Evolutionary conservation across 2,797 vertebrate genomes (phyloP).

Genomic region (Poeciliopsis presidionis): DNA sequence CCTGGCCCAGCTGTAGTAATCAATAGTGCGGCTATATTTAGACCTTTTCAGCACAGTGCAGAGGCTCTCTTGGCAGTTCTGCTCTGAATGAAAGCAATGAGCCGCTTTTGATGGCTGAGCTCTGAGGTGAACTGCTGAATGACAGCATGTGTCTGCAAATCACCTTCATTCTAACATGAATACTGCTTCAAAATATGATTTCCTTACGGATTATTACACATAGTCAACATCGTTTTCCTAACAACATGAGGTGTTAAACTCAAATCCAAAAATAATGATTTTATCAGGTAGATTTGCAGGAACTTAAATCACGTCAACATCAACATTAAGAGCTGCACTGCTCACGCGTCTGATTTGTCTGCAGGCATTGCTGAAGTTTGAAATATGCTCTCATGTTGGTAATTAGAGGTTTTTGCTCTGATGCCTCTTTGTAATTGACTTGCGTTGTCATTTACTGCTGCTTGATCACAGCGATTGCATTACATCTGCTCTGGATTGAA

Average conservation of each 20-base stretch:
- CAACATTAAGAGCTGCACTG: background rate
- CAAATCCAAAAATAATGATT: too few species aligned
- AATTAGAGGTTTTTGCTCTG: background rate
- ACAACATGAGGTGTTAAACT: background rate
- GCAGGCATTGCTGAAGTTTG: background rate
- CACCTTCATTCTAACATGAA: background rate
- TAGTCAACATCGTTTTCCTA: background rate
- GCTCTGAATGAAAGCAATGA: slow-evolving; percentile 19
- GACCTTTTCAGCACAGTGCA: slow-evolving; percentile 46
- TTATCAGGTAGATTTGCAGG: background rate
- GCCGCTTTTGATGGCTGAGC: slow-evolving; percentile 14
- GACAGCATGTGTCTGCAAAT: background rate
- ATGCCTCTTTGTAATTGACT: background rate
- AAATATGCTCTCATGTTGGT: background rate
- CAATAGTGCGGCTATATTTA: slow-evolving; percentile 73
- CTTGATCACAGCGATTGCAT: background rate
- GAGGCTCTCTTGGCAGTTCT: slow-evolving; percentile 34
- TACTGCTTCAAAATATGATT: background rate
- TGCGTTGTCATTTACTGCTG: background rate
- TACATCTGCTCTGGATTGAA: background rate
- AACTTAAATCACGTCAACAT: background rate
- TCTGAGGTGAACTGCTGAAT: background rate
- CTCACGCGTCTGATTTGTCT: background rate
- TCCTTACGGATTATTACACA: background rate
- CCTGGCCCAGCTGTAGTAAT: slow-evolving; percentile 51